Percentiles rank a stretch among this genome's conserved stretches.
These are phyloP conservation scores for Lycocerus yunnanus DNA, from an alignment of 2,888 invertebrate genomes.

Conservation along the genomic window DNA sequence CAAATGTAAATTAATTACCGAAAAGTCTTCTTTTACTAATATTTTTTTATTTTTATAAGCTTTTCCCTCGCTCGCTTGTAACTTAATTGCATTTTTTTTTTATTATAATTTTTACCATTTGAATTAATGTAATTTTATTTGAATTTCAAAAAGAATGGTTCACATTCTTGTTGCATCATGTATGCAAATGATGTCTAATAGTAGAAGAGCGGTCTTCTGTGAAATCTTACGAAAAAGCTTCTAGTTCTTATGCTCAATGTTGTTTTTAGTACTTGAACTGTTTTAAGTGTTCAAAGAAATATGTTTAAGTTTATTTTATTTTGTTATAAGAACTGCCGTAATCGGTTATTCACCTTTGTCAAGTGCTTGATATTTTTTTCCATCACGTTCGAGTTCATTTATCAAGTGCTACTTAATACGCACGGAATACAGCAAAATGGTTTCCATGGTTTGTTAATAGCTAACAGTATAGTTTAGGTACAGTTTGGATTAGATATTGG, in stretches of 20 bases:
- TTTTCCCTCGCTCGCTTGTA: background rate
- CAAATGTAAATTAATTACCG: constrained; percentile 34
- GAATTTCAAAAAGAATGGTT: constrained; percentile 17
- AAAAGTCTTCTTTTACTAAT: constrained; percentile 22
- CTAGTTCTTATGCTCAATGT: constrained; percentile 19
- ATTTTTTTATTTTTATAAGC: constrained; percentile 16
- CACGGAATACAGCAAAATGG: background rate
- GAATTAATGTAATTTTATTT: constrained; percentile 1
- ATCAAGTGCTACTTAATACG: background rate
- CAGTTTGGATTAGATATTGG: background rate
- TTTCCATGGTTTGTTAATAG: background rate
- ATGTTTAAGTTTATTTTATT: constrained; percentile 37
- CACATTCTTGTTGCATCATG: constrained; percentile 14
- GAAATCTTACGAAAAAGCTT: constrained; percentile 19
- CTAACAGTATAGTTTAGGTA: background rate
- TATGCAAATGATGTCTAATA: constrained; percentile 29
- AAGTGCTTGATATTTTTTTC: constrained; percentile 3
- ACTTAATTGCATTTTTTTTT: constrained; percentile 10
- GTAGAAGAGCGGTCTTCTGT: constrained; percentile 25
- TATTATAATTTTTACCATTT: constrained; percentile 6
- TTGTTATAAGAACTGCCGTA: constrained; percentile 39
- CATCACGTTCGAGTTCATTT: background rate
- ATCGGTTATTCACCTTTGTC: constrained; percentile 40
- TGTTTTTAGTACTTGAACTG: constrained; percentile 26
- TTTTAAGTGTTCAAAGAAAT: constrained; percentile 33